Evolutionary conservation across 1,140 invertebrate genomes (phyloP).

Genomic region (Proctacanthus coquilletti): DNA sequence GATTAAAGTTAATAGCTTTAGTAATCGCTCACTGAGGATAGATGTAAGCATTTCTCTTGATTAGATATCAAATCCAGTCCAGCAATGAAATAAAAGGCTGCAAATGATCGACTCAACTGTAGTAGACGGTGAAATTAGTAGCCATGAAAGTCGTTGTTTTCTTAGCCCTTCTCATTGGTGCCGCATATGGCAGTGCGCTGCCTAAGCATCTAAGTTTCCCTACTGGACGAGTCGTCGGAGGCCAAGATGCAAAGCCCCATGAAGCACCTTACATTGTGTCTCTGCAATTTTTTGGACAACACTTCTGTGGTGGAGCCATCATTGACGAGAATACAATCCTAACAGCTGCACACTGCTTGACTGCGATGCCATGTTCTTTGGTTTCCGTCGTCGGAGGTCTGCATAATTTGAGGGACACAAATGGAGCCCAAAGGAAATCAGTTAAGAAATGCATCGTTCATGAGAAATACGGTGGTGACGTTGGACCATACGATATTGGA

Average conservation of each 20-base stretch:
- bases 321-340: conserved; percentile 41
- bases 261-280: conserved; percentile 42
- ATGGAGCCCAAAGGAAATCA: too few species aligned
- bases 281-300: conserved; percentile 32
- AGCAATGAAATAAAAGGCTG: too few species aligned
- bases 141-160: conserved; percentile 21
- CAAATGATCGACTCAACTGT: too few species aligned
- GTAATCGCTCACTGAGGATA: too few species aligned
- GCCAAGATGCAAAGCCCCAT: conserved; percentile 28
- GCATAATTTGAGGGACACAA: conserved; percentile 14
- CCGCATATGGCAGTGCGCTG: conserved; percentile 10
- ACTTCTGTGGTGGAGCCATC: conserved; percentile 44
- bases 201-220: conserved; percentile 17
- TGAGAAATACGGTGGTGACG: conserved; percentile 8
- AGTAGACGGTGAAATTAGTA: too few species aligned
- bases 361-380: conserved; percentile 11
- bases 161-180: conserved; percentile 14
- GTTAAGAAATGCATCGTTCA: conserved; percentile 14
- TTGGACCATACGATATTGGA: conserved; percentile 24
- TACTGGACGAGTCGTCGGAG: conserved; percentile 29
- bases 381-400: conserved; percentile 17
- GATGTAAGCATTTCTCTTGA: too few species aligned
- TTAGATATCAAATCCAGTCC: too few species aligned
- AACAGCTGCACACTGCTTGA: conserved; percentile 36
- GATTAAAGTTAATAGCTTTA: too few species aligned